These are phyloP conservation scores for Scyliorhinus canicula DNA, from an alignment of 2,797 vertebrate species.

Conservation along the genomic window DNA sequence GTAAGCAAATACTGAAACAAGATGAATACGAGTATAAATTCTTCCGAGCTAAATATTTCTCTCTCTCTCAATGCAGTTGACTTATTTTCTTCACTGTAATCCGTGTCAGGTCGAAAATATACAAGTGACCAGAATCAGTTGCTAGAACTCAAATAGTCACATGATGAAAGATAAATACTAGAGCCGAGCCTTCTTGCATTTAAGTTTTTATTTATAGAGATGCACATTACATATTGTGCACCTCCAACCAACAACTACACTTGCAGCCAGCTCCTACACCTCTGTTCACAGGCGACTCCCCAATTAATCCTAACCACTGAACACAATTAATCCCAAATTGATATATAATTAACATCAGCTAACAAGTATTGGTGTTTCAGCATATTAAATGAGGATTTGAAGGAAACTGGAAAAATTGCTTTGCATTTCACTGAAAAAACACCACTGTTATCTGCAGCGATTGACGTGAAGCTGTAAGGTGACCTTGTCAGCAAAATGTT, in stretches of 20 bases:
- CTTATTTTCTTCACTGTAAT: not conserved
- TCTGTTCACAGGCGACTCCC: not conserved
- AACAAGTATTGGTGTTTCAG: not conserved
- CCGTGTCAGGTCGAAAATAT: not conserved
- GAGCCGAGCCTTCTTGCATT: not conserved
- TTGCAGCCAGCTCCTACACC: not conserved
- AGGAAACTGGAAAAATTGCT: no score
- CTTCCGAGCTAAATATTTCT: not conserved
- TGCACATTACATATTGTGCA: not conserved
- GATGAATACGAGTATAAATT: not conserved
- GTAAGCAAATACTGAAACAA: not conserved
- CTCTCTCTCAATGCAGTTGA: not conserved
- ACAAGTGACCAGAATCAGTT: not conserved
- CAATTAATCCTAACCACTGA: not conserved
- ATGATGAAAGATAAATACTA: not conserved
- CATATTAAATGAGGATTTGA: not conserved
- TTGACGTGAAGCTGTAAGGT: not conserved
- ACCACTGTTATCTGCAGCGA: not conserved
- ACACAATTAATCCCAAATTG: not conserved
- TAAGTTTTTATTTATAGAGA: not conserved
- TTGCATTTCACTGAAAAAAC: no score
- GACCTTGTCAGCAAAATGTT: not conserved
- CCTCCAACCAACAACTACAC: not conserved
- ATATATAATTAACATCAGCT: not conserved
- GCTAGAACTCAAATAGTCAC: not conserved